phyloP scores from a whole-genome alignment of 2,797 vertebrate genomes.

The Schizopygopsis pylzovi region DNA sequence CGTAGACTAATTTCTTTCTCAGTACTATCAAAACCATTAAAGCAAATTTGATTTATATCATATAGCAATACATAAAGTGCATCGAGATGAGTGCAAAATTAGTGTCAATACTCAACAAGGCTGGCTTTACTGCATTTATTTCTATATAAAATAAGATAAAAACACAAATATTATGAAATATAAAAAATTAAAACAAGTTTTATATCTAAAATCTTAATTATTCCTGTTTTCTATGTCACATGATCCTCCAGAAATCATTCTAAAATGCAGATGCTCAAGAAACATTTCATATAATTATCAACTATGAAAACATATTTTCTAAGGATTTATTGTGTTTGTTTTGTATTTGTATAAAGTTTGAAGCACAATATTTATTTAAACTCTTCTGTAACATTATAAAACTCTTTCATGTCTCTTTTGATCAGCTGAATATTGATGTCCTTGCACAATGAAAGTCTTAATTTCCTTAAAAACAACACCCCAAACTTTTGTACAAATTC shows the following conservation, averaged over 20 bases:
- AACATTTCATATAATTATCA: not conserved
- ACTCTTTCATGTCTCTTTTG: not conserved
- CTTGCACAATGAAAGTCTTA: not conserved
- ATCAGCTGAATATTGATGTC: not conserved
- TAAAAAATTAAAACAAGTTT: too few species aligned
- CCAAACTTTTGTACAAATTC: not conserved
- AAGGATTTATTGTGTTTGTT: not conserved
- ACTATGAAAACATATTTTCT: not conserved
- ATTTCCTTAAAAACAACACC: not conserved
- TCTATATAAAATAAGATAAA: too few species aligned
- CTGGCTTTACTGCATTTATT: too few species aligned
- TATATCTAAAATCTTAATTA: not conserved
- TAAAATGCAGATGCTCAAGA: not conserved
- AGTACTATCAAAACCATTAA: not conserved
- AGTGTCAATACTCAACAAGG: too few species aligned
- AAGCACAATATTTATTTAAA: not conserved
- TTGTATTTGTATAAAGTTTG: not conserved
- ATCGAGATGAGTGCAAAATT: too few species aligned
- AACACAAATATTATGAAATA: too few species aligned
- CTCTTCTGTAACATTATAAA: not conserved
- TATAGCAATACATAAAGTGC: too few species aligned
- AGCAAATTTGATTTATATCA: too few species aligned
- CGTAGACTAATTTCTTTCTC: not conserved
- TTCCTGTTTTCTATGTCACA: not conserved
- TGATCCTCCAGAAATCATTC: not conserved